Conservation (phyloP, 2,888 invertebrate genomes). For the Mimas tiliae region DNA sequence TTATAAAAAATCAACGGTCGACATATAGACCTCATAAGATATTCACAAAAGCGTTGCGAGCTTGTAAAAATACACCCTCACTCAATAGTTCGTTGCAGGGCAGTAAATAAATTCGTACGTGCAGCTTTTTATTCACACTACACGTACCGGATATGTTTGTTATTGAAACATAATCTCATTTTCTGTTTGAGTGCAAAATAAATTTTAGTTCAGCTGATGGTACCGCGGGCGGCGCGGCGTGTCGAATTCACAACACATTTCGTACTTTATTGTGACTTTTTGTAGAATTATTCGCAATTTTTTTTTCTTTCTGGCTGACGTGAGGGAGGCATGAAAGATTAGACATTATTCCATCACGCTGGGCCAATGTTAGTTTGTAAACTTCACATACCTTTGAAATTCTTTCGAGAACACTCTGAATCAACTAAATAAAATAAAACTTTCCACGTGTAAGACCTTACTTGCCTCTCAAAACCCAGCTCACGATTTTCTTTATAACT, state of each 20-base stretch:
- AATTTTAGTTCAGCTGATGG: constrained; percentile 60
- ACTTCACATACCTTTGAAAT: no score
- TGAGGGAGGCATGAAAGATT: no score
- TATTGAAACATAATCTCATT: constrained; percentile 73
- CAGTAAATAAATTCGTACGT: constrained; percentile 31
- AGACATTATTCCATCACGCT: not conserved
- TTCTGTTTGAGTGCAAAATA: constrained; percentile 63
- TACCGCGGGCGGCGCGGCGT: constrained; percentile 40
- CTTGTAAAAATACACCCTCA: constrained; percentile 14
- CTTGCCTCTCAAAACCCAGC: not conserved
- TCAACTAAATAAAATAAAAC: not conserved
- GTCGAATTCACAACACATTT: constrained; percentile 46
- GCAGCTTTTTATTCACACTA: constrained; percentile 59
- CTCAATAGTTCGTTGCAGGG: constrained; percentile 16
- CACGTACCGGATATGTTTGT: constrained; percentile 62
- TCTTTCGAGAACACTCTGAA: no score
- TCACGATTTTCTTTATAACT: not conserved
- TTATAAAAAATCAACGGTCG: constrained; percentile 7
- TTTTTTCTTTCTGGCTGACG: no score
- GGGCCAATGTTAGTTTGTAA: no score
- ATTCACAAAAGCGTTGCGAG: constrained; percentile 17
- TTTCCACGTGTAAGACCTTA: not conserved
- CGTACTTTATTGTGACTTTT: constrained; percentile 30
- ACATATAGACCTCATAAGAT: constrained; percentile 18
- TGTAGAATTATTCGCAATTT: not conserved